These are phyloP conservation scores for Falcaria lacertinaria DNA, from an alignment of 2,888 invertebrate species.

Conservation along the genomic window DNA sequence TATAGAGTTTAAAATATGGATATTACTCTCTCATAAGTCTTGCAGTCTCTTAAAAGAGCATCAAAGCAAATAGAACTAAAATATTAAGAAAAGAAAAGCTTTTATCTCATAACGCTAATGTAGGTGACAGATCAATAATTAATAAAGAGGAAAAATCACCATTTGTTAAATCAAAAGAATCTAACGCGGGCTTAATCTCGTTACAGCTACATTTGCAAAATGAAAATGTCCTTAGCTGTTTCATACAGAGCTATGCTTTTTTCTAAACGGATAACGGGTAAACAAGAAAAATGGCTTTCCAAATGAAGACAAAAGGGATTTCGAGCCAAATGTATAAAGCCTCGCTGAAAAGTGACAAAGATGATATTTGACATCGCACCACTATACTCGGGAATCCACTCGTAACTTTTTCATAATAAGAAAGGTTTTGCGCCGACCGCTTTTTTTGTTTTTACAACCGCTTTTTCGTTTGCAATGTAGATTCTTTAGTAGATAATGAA, in stretches of 20 bases:
- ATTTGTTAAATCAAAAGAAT: background rate
- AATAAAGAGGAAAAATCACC: background rate
- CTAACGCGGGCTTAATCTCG: background rate
- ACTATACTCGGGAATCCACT: slow-evolving; percentile 14
- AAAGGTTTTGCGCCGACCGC: slow-evolving; percentile 9
- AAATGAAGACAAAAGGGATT: slow-evolving; percentile 63
- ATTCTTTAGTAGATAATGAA: background rate
- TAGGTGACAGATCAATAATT: background rate
- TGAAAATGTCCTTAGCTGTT: slow-evolving; percentile 20
- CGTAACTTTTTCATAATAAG: slow-evolving; percentile 36
- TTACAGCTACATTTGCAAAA: slow-evolving; percentile 23
- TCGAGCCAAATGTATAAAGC: slow-evolving; percentile 34
- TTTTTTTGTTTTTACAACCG: background rate
- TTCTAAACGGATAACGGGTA: slow-evolving; percentile 45
- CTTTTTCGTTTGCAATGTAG: background rate
- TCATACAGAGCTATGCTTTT: slow-evolving; percentile 24
- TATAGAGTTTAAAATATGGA: too few species aligned
- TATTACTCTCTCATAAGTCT: too few species aligned
- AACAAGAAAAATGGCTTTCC: slow-evolving; percentile 58
- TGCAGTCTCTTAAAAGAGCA: too few species aligned
- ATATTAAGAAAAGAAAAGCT: background rate
- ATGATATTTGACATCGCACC: slow-evolving; percentile 44
- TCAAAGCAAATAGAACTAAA: background rate
- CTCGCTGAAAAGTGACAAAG: slow-evolving; percentile 42
- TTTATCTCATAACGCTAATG: background rate